Percentiles rank a stretch among this genome's conserved stretches.
phyloP scores from a whole-genome alignment of 2,888 invertebrate genomes.

The Carterocephalus palaemon region DNA sequence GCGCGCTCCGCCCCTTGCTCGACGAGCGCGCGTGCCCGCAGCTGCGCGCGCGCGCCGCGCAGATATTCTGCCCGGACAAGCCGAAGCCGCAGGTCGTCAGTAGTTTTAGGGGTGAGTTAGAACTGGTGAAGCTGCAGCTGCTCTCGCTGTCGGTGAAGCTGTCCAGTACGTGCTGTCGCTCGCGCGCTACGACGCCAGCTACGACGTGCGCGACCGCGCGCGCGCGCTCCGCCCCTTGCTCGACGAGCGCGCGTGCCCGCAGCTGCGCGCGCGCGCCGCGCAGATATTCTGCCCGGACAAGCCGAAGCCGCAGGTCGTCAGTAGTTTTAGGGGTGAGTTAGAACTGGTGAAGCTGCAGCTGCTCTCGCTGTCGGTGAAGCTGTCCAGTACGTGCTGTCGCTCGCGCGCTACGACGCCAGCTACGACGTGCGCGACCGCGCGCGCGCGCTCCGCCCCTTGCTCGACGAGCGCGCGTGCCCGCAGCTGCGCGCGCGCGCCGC shows the following conservation, averaged over 20 bases:
- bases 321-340: slow-evolving; percentile 85
- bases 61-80: slow-evolving; percentile 94
- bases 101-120: slow-evolving; percentile 83
- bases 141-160: slow-evolving; percentile 97
- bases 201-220: slow-evolving; percentile 97
- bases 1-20: slow-evolving; percentile 86
- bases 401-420: slow-evolving; percentile 98
- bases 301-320: slow-evolving; percentile 94
- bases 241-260: too few species aligned
- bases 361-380: slow-evolving; percentile 95
- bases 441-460: slow-evolving; percentile 87
- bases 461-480: too few species aligned
- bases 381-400: slow-evolving; percentile 95
- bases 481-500: slow-evolving; percentile 83
- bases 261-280: slow-evolving; percentile 83
- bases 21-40: slow-evolving; percentile 75
- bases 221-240: slow-evolving; percentile 87
- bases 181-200: slow-evolving; percentile 98
- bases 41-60: slow-evolving; percentile 84
- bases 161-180: slow-evolving; percentile 94
- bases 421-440: slow-evolving; percentile 98
- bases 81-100: slow-evolving; percentile 95
- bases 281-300: slow-evolving; percentile 94
- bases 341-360: slow-evolving; percentile 95
- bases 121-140: slow-evolving; percentile 95